phyloP scores from a whole-genome alignment of 2,888 invertebrate genomes.

The Mesorhabditis sp. region DNA sequence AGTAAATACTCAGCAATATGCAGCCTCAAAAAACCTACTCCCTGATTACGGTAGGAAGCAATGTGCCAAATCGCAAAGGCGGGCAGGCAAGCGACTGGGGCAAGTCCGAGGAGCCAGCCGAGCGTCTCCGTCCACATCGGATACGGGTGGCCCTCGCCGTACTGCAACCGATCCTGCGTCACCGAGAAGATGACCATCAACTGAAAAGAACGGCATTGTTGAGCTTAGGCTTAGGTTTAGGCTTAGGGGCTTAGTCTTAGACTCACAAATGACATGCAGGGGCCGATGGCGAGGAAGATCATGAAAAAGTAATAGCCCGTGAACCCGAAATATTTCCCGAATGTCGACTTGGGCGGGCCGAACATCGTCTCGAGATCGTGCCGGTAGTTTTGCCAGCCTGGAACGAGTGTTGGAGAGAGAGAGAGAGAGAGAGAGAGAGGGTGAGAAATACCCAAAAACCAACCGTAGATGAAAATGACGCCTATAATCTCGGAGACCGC shows the following conservation, averaged over 20 bases:
- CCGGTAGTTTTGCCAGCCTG: conserved; percentile 29
- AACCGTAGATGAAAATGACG: conserved; percentile 41
- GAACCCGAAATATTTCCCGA: conserved; percentile 9
- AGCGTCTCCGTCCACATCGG: neutral
- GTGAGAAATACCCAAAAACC: neutral
- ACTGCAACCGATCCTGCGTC: no score
- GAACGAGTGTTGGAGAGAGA: neutral
- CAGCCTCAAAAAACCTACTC: neutral
- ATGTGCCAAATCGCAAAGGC: neutral
- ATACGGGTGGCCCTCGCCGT: neutral
- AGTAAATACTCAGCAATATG: no score
- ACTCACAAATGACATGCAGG: no score
- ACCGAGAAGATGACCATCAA: no score
- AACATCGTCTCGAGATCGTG: conserved; percentile 42
- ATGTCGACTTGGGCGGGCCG: conserved; percentile 25
- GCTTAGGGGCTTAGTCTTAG: no score
- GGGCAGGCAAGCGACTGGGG: neutral
- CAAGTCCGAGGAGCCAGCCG: neutral
- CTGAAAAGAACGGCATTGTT: no score
- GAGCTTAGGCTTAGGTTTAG: no score
- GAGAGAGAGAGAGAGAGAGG: neutral
- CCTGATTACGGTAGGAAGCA: neutral
- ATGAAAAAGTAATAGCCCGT: neutral
- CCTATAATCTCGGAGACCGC: conserved; percentile 25
- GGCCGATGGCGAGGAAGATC: neutral